These are phyloP conservation scores for Pipra filicauda DNA, from an alignment of 2,113 vertebrate species.

Conservation along the genomic window DNA sequence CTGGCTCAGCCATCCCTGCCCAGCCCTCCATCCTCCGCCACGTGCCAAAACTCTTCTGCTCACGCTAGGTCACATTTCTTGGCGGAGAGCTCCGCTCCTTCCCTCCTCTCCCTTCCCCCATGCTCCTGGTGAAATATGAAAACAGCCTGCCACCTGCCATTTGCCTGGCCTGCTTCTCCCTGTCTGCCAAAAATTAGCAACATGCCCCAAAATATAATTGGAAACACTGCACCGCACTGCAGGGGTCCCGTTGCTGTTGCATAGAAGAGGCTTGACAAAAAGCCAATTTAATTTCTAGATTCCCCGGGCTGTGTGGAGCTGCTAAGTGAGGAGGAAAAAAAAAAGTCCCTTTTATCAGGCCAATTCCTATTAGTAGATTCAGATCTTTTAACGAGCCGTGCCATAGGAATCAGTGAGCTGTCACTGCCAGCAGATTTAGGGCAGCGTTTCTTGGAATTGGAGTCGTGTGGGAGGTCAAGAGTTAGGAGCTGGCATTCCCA, in stretches of 20 bases:
- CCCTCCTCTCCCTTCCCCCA: conserved; percentile 26
- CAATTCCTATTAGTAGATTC: conserved; percentile 52
- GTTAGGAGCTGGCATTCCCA: not conserved
- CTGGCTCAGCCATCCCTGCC: not conserved
- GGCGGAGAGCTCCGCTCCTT: not conserved
- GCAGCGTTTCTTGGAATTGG: not conserved
- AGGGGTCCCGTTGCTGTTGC: conserved; percentile 48
- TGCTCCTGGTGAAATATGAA: conserved; percentile 8
- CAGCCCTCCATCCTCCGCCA: not conserved
- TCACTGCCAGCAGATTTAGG: conserved; percentile 20
- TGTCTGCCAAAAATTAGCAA: conserved; percentile 63
- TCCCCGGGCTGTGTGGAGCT: not conserved
- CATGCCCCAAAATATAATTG: conserved; percentile 59
- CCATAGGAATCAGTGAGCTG: not conserved
- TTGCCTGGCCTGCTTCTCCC: conserved; percentile 39
- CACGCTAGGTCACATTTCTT: conserved; percentile 1
- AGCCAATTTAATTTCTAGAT: conserved; percentile 65
- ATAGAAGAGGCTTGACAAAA: conserved; percentile 44
- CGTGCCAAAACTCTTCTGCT: conserved; percentile 17
- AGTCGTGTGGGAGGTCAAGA: not conserved
- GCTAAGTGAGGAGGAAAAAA: not conserved
- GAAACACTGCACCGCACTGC: conserved; percentile 52
- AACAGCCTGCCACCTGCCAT: conserved; percentile 66
- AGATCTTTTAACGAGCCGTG: not conserved
- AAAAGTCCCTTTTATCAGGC: conserved; percentile 29